Evolutionary conservation across 2,113 vertebrate genomes (phyloP), one percentile per base, ranked within the genome.

Genomic region (Glaucomys volans): DNA sequence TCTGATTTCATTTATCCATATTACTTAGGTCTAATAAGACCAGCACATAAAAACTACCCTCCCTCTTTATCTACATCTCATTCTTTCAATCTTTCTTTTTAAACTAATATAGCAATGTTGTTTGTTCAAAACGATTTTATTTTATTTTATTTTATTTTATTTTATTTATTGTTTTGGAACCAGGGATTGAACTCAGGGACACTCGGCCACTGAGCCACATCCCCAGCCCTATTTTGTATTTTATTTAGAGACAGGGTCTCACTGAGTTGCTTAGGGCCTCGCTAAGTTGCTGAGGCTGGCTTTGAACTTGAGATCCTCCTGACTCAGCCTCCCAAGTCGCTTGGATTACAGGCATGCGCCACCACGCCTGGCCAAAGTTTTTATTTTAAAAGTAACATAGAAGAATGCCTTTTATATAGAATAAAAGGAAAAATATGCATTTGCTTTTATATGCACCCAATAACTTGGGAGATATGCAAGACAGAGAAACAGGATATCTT

Each of bases 401-500:
- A 26, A 14, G 40, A 35, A 13, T 72, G 84, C 14, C 5, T 89
- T 92, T 93, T 91, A 54, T 52, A 37, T 90, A 66, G 1, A 69
- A 76, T 17, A 77, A 76, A 91, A 37, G 44, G 84, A 90, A 87
- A 95, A 28, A 76, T 59, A 80, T 47, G 40, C 7, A 87, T 52
- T 93, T 95, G 62, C 40, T 88, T 95, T 85, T 64, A 93, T 2
- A 52, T 4, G 17, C 26, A 93, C 22, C 26, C n/a, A 85, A 0
- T 71, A 77, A 47, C 26, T 82, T 95, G 11, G n/a, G 66, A 92
- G 40, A 85, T 82, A 86, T 2, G 14, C 2, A 76, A 90, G n/a
- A 87, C n/a, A 96, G 12, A 32, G 52, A 96, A 95, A 83, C 16
- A 24, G 28, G 88, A 44, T 82, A 76, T 62, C 42, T 74, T 14